Evolutionary conservation across 2,888 invertebrate species (phyloP).

Genomic region (Scelioninae gen. 2): DNA sequence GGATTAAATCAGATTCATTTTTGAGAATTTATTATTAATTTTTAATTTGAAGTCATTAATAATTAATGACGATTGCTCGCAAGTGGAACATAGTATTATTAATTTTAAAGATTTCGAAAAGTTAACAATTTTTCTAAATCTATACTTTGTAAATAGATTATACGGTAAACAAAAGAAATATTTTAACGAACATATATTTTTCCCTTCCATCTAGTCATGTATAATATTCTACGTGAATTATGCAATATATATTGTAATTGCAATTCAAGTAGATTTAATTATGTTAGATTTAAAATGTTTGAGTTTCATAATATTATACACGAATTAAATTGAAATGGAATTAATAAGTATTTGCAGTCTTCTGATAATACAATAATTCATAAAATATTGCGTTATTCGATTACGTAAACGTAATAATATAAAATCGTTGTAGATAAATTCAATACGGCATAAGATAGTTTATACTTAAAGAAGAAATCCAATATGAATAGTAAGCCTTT

Average conservation of each 20-base stretch:
- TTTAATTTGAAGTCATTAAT: too few species aligned
- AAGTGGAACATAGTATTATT: constrained; percentile 46
- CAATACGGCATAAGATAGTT: too few species aligned
- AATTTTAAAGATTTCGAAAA: constrained; percentile 38
- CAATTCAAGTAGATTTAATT: not conserved
- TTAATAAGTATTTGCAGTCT: too few species aligned
- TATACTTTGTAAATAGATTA: constrained; percentile 44
- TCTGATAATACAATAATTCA: too few species aligned
- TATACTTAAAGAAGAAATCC: too few species aligned
- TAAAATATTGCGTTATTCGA: too few species aligned
- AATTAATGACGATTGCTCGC: constrained; percentile 37
- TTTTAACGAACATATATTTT: constrained; percentile 28
- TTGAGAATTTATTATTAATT: not conserved
- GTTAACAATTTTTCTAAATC: constrained; percentile 25
- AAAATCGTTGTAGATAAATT: too few species aligned
- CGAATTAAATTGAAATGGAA: too few species aligned
- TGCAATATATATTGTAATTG: constrained; percentile 26
- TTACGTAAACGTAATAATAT: too few species aligned
- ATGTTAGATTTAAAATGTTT: too few species aligned
- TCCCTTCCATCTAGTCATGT: constrained; percentile 50
- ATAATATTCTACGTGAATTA: constrained; percentile 18
- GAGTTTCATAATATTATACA: too few species aligned
- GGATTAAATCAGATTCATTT: not conserved
- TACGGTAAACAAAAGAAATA: constrained; percentile 22
- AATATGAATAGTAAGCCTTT: too few species aligned